These are phyloP conservation scores for Leucoraja ocellata DNA, from an alignment of 2,797 vertebrate species.

Conservation along the genomic window DNA sequence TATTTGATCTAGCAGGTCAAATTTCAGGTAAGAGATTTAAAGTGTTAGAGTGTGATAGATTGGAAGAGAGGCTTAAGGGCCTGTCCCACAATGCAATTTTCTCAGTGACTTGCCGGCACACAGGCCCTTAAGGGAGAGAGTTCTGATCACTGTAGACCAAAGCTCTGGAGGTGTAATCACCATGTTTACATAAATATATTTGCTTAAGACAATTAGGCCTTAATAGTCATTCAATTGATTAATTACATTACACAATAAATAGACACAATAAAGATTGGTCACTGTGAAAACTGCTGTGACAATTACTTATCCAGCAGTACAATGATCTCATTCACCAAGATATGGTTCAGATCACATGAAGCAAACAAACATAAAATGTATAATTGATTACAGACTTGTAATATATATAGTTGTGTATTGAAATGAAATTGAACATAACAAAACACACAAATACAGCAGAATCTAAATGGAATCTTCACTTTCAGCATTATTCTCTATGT, in stretches of 20 bases:
- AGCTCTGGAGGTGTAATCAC: background rate
- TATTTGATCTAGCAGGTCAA: background rate
- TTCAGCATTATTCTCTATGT: background rate
- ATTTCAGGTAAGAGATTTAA: background rate
- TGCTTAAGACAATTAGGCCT: background rate
- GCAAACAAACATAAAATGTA: background rate
- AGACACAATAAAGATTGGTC: background rate
- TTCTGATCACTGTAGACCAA: background rate
- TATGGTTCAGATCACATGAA: background rate
- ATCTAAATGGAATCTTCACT: background rate
- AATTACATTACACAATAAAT: background rate
- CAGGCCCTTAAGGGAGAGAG: background rate
- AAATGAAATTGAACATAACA: constrained; percentile 24
- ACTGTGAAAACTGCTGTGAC: constrained; percentile 19
- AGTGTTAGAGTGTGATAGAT: background rate
- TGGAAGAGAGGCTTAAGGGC: background rate
- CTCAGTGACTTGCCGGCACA: no score
- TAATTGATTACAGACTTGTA: constrained; percentile 15
- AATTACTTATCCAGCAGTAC: background rate
- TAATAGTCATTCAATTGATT: no score
- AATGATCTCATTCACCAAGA: background rate
- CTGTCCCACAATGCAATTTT: no score
- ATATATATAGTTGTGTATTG: background rate
- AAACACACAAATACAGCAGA: background rate
- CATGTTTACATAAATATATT: background rate